Percentiles rank a stretch among this genome's conserved stretches.
Evolutionary conservation across 2,113 vertebrate genomes (phyloP).

Genomic region (Myotis lucifugus): DNA sequence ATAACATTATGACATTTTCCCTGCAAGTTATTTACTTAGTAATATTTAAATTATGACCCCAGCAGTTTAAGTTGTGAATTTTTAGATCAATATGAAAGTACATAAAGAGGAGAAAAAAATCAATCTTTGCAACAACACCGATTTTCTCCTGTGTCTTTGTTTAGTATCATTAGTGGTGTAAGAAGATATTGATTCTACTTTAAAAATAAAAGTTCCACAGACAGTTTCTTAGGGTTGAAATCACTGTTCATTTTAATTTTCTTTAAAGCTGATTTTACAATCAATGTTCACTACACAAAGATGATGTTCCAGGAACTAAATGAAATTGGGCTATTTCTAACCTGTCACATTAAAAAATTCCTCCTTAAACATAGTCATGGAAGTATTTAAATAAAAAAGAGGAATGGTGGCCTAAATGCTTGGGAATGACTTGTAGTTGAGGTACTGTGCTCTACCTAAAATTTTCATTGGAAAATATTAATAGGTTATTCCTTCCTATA

Average conservation of each 20-base stretch:
- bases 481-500: not conserved
- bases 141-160: constrained; percentile 69
- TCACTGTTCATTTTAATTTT: constrained; percentile 69
- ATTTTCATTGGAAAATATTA: not conserved
- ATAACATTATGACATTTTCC: constrained; percentile 6
- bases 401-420: not conserved
- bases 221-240: constrained; percentile 55
- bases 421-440: not conserved
- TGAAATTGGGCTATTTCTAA: constrained; percentile 31
- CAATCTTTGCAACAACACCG: constrained; percentile 41
- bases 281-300: constrained; percentile 51
- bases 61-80: constrained; percentile 44
- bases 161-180: constrained; percentile 56
- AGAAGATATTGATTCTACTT: constrained; percentile 72
- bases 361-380: constrained; percentile 24
- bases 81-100: constrained; percentile 66
- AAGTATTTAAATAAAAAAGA: constrained; percentile 18
- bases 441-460: not conserved
- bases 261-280: constrained; percentile 68
- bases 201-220: constrained; percentile 70
- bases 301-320: constrained; percentile 53
- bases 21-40: constrained; percentile 40
- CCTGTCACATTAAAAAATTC: not conserved
- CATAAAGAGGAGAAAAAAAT: constrained; percentile 66
- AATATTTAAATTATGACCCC: constrained; percentile 65